These are phyloP conservation scores for Numida meleagris DNA, from an alignment of 2,113 vertebrate genomes.

Conservation along the genomic window DNA sequence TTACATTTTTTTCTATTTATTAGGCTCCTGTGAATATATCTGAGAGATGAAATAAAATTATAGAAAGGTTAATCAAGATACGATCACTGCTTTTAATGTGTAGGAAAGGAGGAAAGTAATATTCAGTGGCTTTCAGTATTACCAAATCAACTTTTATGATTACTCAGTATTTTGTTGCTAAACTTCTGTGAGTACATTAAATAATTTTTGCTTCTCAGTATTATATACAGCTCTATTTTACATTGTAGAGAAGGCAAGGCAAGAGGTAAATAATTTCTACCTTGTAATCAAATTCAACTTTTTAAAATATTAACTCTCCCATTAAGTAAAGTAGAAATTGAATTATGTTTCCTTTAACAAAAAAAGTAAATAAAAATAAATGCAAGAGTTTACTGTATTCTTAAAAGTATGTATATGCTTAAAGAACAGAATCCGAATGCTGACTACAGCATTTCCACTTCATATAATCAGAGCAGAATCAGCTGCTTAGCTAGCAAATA, in stretches of 20 bases:
- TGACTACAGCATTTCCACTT: neutral
- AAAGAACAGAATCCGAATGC: neutral
- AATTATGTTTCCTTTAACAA: neutral
- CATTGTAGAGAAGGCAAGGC: neutral
- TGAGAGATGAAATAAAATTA: neutral
- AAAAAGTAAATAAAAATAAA: neutral
- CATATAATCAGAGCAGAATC: neutral
- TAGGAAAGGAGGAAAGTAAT: neutral
- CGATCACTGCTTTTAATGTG: neutral
- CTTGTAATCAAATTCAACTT: neutral
- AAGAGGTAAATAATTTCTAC: neutral
- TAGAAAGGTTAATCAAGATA: neutral
- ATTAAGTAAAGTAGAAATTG: neutral
- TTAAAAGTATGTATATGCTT: neutral
- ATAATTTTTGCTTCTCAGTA: neutral
- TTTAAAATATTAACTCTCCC: neutral
- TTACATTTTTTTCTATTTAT: neutral
- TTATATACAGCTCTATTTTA: neutral
- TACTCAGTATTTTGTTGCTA: neutral
- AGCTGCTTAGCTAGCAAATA: neutral
- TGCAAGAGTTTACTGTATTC: neutral
- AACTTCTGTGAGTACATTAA: neutral
- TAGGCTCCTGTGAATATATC: neutral
- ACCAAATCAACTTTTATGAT: neutral
- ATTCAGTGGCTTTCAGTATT: neutral